Base-by-base conservation (phyloP, 2,113 vertebrate species). In the Rousettus leschenaultii region DNA sequence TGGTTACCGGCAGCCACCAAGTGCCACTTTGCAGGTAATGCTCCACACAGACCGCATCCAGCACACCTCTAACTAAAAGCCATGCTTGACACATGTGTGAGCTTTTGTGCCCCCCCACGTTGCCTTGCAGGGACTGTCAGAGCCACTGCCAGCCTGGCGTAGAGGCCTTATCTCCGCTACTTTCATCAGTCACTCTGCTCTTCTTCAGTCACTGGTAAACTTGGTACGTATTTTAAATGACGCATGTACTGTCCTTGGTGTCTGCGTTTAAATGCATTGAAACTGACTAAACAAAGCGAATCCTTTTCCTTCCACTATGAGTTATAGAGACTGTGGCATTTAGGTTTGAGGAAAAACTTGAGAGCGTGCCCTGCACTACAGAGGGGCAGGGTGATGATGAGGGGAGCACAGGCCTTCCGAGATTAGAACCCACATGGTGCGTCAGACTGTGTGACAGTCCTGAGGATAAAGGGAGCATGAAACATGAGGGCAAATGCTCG, bases 201-300 rank as follows among this genome's bases (percentile, higher is more conserved):
- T 74, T 89, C 85, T 22, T 89, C 83, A 95, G 96, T 82, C n/a
- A 0, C 51, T 38, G n/a, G 96, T 75, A 94, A 96, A 89, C 51
- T 90, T 61, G 87, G 95, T 68, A 93, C 88, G 26, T 74, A 71
- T 70, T 94, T 96, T 94, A 97, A 96, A 92, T 86, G 91, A 97
- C 97, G 97, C 97, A 96, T 79, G 92, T 89, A 96, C 97, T 97
- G 97, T 93, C 97, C 97, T 97, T 97, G 96, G 57, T 95, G 96
- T 86, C 96, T 96, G 19, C 26, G 85, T 85, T 97, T 97, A 97
- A 98, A 97, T 98, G 97, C 97, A 98, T 96, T 88, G 98, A 96
- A 96, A 95, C 15, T 80, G 91, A 96, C 97, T 97, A 96, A 96
- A 97, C 86, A 98, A 97, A 97, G 97, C 4, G 0, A 97, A 97